A percentile compares a stretch with the other conserved stretches of the same genome.
These are phyloP conservation scores for Parazoanthus atlanticus DNA, from an alignment of 92 coral and sea anemone genomes.

Conservation along the genomic window DNA sequence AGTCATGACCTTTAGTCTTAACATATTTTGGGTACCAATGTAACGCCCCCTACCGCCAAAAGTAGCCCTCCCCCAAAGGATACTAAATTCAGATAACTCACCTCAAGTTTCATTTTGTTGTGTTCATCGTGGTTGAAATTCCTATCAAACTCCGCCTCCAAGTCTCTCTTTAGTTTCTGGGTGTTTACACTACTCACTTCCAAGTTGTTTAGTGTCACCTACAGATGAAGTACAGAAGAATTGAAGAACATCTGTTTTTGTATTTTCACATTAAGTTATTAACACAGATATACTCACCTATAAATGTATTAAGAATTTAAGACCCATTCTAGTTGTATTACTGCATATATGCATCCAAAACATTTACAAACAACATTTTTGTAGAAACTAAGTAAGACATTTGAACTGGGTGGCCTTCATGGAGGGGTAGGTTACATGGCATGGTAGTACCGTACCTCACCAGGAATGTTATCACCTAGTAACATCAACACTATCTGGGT, in stretches of 20 bases:
- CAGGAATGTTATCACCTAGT: too few relatives aligned
- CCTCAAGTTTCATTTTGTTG: constrained; percentile 83
- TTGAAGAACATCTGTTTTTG: neutral
- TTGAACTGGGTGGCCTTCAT: too few relatives aligned
- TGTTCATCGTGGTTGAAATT: constrained; percentile 73
- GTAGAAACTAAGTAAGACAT: too few relatives aligned
- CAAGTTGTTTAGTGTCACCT: constrained; percentile 93
- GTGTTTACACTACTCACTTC: constrained; percentile 92
- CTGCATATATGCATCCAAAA: too few relatives aligned
- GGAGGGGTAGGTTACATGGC: too few relatives aligned
- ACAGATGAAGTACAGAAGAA: constrained; percentile 3
- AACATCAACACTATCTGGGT: too few relatives aligned
- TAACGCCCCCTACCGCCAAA: neutral
- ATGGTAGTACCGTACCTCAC: too few relatives aligned
- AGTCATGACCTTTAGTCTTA: too few relatives aligned
- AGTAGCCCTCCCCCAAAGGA: too few relatives aligned
- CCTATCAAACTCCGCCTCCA: constrained; percentile 84
- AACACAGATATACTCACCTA: neutral
- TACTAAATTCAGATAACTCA: neutral
- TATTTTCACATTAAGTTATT: too few relatives aligned
- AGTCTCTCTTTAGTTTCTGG: constrained; percentile 90
- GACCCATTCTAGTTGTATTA: too few relatives aligned
- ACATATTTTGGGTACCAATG: neutral
- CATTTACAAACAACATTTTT: too few relatives aligned
- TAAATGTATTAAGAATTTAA: neutral